These are phyloP conservation scores for Blennius ocellaris DNA, from an alignment of 2,113 vertebrate species.

Conservation along the genomic window DNA sequence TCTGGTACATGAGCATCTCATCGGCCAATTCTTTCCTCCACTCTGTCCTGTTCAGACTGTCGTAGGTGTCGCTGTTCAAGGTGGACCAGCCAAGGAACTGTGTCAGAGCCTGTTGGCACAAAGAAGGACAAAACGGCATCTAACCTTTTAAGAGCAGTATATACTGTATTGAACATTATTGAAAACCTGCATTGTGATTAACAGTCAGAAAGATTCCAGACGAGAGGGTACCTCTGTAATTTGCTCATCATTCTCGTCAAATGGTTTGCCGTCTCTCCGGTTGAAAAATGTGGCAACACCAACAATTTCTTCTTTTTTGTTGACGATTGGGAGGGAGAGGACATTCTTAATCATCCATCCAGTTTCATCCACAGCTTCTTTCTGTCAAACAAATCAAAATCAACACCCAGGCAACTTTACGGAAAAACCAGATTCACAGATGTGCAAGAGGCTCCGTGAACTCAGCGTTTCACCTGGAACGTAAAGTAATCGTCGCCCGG, in stretches of 20 bases:
- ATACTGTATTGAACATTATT: background rate
- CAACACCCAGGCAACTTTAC: background rate
- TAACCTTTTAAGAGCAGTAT: background rate
- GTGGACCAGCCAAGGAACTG: conserved; percentile 96
- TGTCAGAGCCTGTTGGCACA: conserved; percentile 86
- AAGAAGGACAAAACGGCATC: background rate
- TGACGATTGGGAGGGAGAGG: conserved; percentile 94
- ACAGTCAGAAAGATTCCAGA: background rate
- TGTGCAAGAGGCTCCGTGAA: background rate
- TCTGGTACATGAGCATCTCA: conserved; percentile 93
- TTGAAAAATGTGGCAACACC: conserved; percentile 95
- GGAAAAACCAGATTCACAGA: too few species aligned
- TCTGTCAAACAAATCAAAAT: conserved; percentile 73
- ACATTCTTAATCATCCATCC: conserved; percentile 92
- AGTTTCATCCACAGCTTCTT: conserved; percentile 89
- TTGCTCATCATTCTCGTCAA: conserved; percentile 93
- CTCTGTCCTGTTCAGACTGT: conserved; percentile 92
- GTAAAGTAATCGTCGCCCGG: conserved; percentile 89
- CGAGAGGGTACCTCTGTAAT: conserved; percentile 86
- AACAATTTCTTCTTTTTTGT: conserved; percentile 97
- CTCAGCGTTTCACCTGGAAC: conserved; percentile 86
- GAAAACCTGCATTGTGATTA: background rate
- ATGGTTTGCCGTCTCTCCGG: conserved; percentile 91
- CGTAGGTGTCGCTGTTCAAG: conserved; percentile 92
- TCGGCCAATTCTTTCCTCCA: conserved; percentile 90